Base-by-base conservation (phyloP, 2,113 vertebrate species). In the Ovis canadensis region DNA sequence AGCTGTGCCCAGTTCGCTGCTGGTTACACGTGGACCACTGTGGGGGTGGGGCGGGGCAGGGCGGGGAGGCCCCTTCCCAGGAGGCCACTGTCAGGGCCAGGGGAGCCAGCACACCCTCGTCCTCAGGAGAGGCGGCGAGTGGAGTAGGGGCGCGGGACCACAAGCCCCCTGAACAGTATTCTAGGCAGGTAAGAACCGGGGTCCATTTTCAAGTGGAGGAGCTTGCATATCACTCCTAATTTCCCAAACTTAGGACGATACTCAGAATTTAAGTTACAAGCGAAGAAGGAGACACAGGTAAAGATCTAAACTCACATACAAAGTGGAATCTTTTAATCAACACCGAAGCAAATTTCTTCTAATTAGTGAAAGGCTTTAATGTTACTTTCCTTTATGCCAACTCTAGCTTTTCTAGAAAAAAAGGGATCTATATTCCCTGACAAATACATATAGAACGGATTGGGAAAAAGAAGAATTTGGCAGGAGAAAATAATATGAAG, bases 31-130 rank as follows among this genome's bases (percentile, higher is more conserved):
- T 78, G 50, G 64, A 64, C 55, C 8, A 8, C 29, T 14, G 7
- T 3, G 19, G 10, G 19, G 19, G 19, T 1, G 19, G n/a, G 25
- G 54, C 0, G 0, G 64, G 23, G 52, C 2, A 0, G 19, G 54
- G 14, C 3, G 3, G 33, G n/a, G 81, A 3, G 16, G 16, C 17
- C 67, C 36, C 36, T 13, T 31, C 59, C 40, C 11, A 57, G 67
- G 43, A 62, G 60, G 10, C 36, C 45, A 3, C 3, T 40, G 3
- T 7, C 31, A 7, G 15, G 33, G 40, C 19, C 25, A 14, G 23
- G 7, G 40, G 25, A 12, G 29, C 62, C 55, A 7, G 12, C 7
- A 1, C 3, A 5, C 60, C 6, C 2, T n/a, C 13, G 9, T 33
- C 50, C 19, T 90, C 36, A 25, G 9, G 87, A 29, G 2, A 33